These are phyloP conservation scores for Pelosia muscerda DNA, from an alignment of 2,888 invertebrate species.

Conservation along the genomic window DNA sequence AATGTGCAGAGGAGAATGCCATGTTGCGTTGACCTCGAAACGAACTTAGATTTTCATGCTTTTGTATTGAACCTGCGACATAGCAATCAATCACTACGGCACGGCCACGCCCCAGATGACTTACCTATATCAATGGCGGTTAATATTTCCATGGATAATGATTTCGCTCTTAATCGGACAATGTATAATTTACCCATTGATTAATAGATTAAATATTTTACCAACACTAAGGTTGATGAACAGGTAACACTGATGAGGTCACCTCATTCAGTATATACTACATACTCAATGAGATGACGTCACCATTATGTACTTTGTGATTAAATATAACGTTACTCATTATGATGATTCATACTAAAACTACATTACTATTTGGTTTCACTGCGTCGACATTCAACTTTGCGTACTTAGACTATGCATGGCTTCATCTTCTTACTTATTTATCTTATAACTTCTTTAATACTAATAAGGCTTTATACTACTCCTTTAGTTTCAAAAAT, in stretches of 20 bases:
- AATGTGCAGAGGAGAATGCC: too few relatives aligned
- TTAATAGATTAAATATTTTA: too few relatives aligned
- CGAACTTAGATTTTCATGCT: too few relatives aligned
- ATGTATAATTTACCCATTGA: too few relatives aligned
- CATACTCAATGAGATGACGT: constrained; percentile 46
- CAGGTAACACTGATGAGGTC: constrained; percentile 38
- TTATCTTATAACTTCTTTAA: too few relatives aligned
- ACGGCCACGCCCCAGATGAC: too few relatives aligned
- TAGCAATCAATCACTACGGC: too few relatives aligned
- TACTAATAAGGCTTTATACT: neutral
- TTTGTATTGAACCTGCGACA: too few relatives aligned
- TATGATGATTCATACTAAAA: constrained; percentile 46
- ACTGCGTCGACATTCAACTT: constrained; percentile 16
- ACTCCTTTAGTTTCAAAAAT: neutral
- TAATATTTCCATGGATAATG: neutral
- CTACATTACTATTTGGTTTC: constrained; percentile 26
- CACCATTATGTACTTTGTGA: constrained; percentile 58
- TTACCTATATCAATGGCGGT: too few relatives aligned
- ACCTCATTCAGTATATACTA: constrained; percentile 34
- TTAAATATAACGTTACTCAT: constrained; percentile 57
- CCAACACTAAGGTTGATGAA: neutral
- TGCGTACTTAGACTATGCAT: neutral
- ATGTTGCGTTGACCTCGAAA: too few relatives aligned
- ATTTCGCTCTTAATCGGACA: neutral
- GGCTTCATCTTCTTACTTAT: neutral